Conservation (phyloP, 1,140 invertebrate genomes). For the Atopsyche davidsoni region DNA sequence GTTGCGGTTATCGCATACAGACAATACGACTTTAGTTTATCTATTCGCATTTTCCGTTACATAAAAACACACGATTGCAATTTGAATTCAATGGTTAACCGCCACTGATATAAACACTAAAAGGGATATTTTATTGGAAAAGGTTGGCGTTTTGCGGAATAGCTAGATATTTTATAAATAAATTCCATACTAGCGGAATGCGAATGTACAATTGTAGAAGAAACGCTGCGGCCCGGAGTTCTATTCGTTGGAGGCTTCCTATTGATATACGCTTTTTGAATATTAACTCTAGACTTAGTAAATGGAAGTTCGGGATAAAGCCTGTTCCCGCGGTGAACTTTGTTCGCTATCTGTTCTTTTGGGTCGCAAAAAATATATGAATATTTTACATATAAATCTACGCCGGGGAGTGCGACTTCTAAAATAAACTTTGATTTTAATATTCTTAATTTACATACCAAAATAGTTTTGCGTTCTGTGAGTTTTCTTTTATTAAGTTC, state of each 20-base stretch:
- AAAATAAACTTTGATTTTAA: no score
- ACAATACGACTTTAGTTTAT: slow-evolving; percentile 4
- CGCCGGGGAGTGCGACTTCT: no score
- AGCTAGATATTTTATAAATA: not conserved
- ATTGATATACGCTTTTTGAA: no score
- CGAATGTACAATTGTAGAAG: not conserved
- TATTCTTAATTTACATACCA: no score
- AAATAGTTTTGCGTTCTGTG: no score
- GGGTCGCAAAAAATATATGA: no score
- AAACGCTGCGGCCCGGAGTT: not conserved
- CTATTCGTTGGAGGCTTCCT: not conserved
- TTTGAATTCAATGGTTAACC: slow-evolving; percentile 9
- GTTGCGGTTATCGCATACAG: slow-evolving; percentile 5
- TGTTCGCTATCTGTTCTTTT: no score
- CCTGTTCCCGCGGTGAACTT: no score
- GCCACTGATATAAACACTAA: slow-evolving; percentile 12
- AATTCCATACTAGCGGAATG: not conserved
- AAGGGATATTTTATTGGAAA: slow-evolving; percentile 10
- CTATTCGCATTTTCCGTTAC: slow-evolving; percentile 8
- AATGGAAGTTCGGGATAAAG: no score
- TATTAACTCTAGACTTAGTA: no score
- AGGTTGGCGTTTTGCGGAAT: not conserved
- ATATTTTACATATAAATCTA: no score
- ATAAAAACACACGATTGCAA: slow-evolving; percentile 8
- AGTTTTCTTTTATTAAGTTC: no score